Percentiles rank a stretch among this genome's conserved stretches.
phyloP scores from a whole-genome alignment of 2,797 vertebrate genomes.

The Propithecus perrieri region DNA sequence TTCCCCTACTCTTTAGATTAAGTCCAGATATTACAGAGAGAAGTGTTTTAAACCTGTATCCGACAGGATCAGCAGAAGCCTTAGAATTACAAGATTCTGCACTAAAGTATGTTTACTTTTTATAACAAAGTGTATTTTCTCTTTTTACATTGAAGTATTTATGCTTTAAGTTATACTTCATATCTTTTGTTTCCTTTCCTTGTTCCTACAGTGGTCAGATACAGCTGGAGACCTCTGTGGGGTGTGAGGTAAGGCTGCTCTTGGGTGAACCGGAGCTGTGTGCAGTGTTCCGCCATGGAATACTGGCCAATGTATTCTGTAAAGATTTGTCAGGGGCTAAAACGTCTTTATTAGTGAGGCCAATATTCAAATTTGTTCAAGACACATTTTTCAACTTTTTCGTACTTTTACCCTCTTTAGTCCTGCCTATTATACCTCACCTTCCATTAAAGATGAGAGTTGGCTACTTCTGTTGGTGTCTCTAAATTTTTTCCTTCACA shows the following conservation, averaged over 20 bases:
- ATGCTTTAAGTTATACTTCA: constrained; percentile 40
- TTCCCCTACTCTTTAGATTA: constrained; percentile 57
- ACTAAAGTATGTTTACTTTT: constrained; percentile 87
- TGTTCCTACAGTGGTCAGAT: constrained; percentile 87
- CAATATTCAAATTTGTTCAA: background rate
- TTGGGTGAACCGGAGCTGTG: background rate
- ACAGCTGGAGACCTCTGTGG: constrained; percentile 86
- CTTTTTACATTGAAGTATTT: constrained; percentile 47
- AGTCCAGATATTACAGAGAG: constrained; percentile 84
- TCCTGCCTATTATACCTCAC: background rate
- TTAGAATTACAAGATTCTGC: constrained; percentile 81
- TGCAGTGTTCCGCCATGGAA: rapidly evolving
- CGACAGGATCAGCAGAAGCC: constrained; percentile 85
- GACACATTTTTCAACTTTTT: background rate
- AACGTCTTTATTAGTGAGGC: background rate
- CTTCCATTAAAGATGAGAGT: background rate
- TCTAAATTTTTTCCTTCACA: background rate
- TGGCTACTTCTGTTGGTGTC: background rate
- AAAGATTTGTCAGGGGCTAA: background rate
- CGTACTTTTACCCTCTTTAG: background rate
- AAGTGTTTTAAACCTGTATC: constrained; percentile 88
- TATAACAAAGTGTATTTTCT: constrained; percentile 1
- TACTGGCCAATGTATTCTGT: background rate
- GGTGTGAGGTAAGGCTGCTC: constrained; percentile 86
- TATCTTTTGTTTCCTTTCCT: background rate